phyloP scores from a whole-genome alignment of 2,113 vertebrate species.

The Sander vitreus region DNA sequence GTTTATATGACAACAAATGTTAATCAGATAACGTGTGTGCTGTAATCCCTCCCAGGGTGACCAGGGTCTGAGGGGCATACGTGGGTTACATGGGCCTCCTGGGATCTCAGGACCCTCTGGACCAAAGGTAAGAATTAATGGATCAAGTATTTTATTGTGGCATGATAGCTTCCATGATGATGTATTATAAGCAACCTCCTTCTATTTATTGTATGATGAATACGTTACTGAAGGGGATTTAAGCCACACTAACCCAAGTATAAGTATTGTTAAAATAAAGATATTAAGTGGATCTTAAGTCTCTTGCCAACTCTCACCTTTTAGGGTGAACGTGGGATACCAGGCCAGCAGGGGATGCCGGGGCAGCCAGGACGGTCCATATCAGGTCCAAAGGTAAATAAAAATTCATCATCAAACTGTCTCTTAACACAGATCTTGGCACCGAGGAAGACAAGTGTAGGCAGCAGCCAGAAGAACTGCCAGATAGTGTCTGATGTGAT shows the following conservation, averaged over 20 bases:
- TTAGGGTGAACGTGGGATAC: conserved; percentile 90
- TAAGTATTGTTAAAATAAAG: neutral
- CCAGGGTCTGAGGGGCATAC: conserved; percentile 90
- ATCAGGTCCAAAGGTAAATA: conserved; percentile 89
- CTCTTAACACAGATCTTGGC: conserved; percentile 28
- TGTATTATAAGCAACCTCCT: neutral
- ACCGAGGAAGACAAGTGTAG: conserved; percentile 9
- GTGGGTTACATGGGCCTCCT: conserved; percentile 88
- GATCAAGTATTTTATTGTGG: neutral
- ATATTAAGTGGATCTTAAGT: conserved; percentile 5
- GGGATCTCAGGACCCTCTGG: conserved; percentile 88
- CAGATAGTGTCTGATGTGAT: conserved; percentile 19
- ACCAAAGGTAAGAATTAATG: conserved; percentile 85
- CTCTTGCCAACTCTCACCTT: conserved; percentile 39
- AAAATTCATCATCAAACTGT: conserved; percentile 27
- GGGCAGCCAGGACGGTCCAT: conserved; percentile 89
- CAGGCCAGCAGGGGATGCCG: conserved; percentile 87
- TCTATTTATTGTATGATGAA: neutral
- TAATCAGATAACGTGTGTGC: conserved; percentile 30
- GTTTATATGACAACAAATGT: conserved; percentile 1
- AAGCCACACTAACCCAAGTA: conserved; percentile 15
- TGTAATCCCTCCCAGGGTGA: conserved; percentile 85
- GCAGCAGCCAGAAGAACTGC: conserved; percentile 33
- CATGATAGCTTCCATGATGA: neutral
- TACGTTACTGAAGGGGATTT: conserved; percentile 4